These are phyloP conservation scores for Pseudonaja textilis DNA, from an alignment of 2,113 vertebrate genomes.

Conservation along the genomic window DNA sequence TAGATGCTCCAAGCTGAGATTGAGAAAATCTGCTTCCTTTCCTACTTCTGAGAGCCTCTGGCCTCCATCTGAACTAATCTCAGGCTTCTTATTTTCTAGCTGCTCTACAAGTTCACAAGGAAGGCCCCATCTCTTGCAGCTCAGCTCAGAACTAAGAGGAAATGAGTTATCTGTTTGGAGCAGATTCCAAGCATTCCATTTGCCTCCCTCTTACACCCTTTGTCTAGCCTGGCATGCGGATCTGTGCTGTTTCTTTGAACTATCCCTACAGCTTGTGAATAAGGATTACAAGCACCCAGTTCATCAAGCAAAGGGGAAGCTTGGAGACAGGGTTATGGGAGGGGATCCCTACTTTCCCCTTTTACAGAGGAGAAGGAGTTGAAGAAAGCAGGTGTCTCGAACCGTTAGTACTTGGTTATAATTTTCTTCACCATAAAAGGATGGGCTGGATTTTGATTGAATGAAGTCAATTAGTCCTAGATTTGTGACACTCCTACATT, in stretches of 20 bases:
- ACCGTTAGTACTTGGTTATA: background rate
- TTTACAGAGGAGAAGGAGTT: background rate
- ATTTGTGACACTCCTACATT: background rate
- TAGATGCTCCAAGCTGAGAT: background rate
- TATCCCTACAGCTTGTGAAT: background rate
- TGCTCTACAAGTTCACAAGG: background rate
- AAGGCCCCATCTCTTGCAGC: background rate
- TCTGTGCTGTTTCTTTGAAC: background rate
- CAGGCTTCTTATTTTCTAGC: background rate
- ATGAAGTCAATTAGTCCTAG: background rate
- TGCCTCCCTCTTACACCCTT: conserved; percentile 31
- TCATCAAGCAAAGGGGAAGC: background rate
- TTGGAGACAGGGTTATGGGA: background rate
- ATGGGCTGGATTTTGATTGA: background rate
- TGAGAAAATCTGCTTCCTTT: background rate
- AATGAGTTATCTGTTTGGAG: conserved; percentile 37
- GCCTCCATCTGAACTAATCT: background rate
- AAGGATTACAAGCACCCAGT: background rate
- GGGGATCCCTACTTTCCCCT: background rate
- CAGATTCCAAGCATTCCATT: conserved; percentile 48
- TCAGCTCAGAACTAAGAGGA: conserved; percentile 18
- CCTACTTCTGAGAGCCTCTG: background rate
- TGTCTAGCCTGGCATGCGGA: conserved; percentile 15
- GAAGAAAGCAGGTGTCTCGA: background rate
- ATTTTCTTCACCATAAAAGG: background rate